phyloP scores from a whole-genome alignment of 1,140 invertebrate species.

The Drosophila tsacasi region DNA sequence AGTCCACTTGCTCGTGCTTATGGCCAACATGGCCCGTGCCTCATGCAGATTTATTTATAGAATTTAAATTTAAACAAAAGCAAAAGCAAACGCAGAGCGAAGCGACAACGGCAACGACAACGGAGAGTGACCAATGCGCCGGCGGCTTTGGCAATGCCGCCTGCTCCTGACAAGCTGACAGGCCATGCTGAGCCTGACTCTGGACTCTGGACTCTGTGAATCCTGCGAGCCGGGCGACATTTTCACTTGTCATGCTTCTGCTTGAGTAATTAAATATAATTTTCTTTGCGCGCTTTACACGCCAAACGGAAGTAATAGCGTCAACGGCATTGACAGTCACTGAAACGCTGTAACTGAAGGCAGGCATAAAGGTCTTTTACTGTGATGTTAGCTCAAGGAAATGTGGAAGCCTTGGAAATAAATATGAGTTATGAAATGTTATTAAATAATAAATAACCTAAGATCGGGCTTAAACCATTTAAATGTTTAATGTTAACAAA shows the following conservation, averaged over 20 bases:
- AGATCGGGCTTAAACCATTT: too few relatives aligned
- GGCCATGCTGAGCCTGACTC: conserved; percentile 48
- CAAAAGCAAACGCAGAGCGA: conserved; percentile 15
- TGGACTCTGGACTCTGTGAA: conserved; percentile 8
- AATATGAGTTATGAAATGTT: too few relatives aligned
- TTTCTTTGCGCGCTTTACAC: conserved; percentile 75
- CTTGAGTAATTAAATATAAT: conserved; percentile 81
- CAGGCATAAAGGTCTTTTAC: neutral
- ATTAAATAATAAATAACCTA: too few relatives aligned
- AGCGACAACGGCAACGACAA: conserved; percentile 4
- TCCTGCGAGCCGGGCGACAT: conserved; percentile 47
- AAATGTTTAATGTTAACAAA: neutral
- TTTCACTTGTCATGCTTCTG: conserved; percentile 77
- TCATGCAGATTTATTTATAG: conserved; percentile 59
- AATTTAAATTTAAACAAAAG: conserved; percentile 76
- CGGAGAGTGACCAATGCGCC: conserved; percentile 59
- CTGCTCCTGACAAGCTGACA: conserved; percentile 79
- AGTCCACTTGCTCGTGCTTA: conserved; percentile 37
- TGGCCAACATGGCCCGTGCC: conserved; percentile 29
- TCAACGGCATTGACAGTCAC: conserved; percentile 34
- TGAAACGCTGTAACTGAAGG: conserved; percentile 17
- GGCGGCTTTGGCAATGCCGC: conserved; percentile 54
- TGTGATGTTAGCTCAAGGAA: neutral
- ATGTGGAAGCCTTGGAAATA: too few relatives aligned
- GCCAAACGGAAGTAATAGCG: conserved; percentile 29